Conservation (phyloP, 2,888 invertebrate genomes). For the Sminthurinus aureus region DNA sequence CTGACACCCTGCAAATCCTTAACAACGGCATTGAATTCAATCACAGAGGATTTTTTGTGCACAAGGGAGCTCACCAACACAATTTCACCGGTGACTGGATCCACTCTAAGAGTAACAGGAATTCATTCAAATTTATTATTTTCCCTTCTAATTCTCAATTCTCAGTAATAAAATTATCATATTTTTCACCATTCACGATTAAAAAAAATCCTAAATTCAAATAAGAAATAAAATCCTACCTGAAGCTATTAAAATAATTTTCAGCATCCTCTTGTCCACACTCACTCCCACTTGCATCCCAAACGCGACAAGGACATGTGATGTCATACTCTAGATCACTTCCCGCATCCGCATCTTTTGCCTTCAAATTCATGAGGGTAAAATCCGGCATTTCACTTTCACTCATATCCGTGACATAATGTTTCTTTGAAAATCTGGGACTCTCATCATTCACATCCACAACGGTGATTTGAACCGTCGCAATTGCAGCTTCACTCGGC, state of each 20-base stretch:
- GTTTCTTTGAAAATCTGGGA: conserved; percentile 61
- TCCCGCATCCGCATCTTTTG: conserved; percentile 78
- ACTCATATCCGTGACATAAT: conserved; percentile 61
- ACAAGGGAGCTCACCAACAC: conserved; percentile 73
- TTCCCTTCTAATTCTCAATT: too few species aligned
- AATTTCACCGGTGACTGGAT: conserved; percentile 74
- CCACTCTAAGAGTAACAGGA: conserved; percentile 70
- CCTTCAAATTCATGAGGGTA: conserved; percentile 72
- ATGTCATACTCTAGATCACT: conserved; percentile 75
- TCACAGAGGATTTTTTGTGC: conserved; percentile 77
- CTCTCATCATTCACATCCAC: conserved; percentile 70
- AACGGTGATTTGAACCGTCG: conserved; percentile 72
- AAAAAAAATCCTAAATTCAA: conserved; percentile 1
- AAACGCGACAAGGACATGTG: conserved; percentile 56
- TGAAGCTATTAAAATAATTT: conserved; percentile 51
- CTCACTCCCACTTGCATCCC: conserved; percentile 57
- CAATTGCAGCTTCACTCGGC: conserved; percentile 69
- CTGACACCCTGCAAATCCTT: conserved; percentile 75
- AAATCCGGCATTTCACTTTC: conserved; percentile 63
- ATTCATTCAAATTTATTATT: too few species aligned
- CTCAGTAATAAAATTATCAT: too few species aligned
- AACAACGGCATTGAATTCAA: conserved; percentile 76
- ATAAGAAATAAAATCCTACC: conserved; percentile 37
- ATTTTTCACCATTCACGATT: too few species aligned
- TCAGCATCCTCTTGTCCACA: conserved; percentile 49